phyloP scores from a whole-genome alignment of 2,888 invertebrate genomes.

The Lapara coniferarum region DNA sequence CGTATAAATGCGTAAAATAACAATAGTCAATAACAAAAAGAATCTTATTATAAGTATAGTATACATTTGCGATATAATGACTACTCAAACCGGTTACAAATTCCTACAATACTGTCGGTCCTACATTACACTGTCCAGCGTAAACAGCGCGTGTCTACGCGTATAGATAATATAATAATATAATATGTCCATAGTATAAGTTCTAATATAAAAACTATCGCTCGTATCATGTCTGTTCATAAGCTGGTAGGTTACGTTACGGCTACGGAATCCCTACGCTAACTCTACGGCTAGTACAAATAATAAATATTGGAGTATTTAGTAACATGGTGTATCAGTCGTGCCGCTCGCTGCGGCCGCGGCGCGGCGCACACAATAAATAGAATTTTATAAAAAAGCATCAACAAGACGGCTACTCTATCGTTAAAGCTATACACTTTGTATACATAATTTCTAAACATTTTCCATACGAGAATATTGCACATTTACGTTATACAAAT shows the following conservation, averaged over 20 bases:
- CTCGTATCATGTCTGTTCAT: slow-evolving; percentile 65
- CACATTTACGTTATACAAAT: slow-evolving; percentile 70
- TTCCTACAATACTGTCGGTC: slow-evolving; percentile 38
- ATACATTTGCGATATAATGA: slow-evolving; percentile 36
- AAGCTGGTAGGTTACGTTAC: slow-evolving; percentile 65
- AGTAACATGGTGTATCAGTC: slow-evolving; percentile 79
- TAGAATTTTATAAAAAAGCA: slow-evolving; percentile 82
- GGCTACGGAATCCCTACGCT: slow-evolving; percentile 56
- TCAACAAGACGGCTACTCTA: slow-evolving; percentile 82
- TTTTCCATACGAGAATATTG: slow-evolving; percentile 80
- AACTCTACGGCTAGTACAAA: slow-evolving; percentile 71
- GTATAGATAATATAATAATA: slow-evolving; percentile 16
- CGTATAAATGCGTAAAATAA: slow-evolving; percentile 11
- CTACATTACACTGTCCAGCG: slow-evolving; percentile 5
- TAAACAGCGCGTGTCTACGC: slow-evolving; percentile 7
- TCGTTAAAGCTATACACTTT: slow-evolving; percentile 81
- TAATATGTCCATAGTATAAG: slow-evolving; percentile 15
- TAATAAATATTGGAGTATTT: slow-evolving; percentile 77
- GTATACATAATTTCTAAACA: slow-evolving; percentile 81
- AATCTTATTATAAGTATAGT: slow-evolving; percentile 33
- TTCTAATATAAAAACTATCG: slow-evolving; percentile 78
- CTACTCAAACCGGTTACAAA: slow-evolving; percentile 51
- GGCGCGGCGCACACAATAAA: slow-evolving; percentile 77
- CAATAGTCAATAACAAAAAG: slow-evolving; percentile 33
- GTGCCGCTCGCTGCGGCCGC: slow-evolving; percentile 72